Base-by-base conservation (phyloP, 2,888 invertebrate genomes). In the Lycocerus yunnanus region DNA sequence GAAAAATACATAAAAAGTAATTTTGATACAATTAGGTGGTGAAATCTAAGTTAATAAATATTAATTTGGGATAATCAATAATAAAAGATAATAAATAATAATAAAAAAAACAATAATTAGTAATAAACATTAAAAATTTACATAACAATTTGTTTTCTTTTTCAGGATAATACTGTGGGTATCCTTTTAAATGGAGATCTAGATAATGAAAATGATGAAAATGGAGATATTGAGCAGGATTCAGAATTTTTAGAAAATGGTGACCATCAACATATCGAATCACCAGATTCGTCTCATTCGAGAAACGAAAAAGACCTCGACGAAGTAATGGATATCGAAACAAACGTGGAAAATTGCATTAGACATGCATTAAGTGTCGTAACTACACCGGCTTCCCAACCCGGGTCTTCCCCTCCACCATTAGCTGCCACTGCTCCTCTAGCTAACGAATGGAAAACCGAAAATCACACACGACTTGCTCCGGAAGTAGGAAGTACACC, bases 311-410 rank as follows among this genome's bases (percentile, higher is more conserved):
- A 89, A 82, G 89, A 89, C 73, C 84, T 89, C 69, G 89, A 89
- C 77, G 89, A 89, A 78, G 82, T 89, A 77, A 88, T 89, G 86
- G 88, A 89, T 82, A 87, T 88, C 66, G 88, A 88, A 79, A 83
- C 88, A 73, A 83, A 85, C 24, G 86, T 88, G 69, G 88, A 88
- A 80, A 88, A 89, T 61, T 89, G 89, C 83, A 90, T 89, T 80
- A 88, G 89, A 85, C 89, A 89, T 82, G 88, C 90, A 18, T 84
- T 90, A 78, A 89, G 88, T 82, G 89, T 90, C 82, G 89, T 89
- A 78, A 89, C 89, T 84, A 79, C 86, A 21, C 85, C 86, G 14
- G 79, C 85, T n/a, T 80, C 86, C 58, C 83, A 83, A 73, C 83
- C 83, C 18, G 81, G 84, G 5, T 84, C 85, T 70, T 86, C 87